Base-by-base conservation (phyloP, 2,888 invertebrate species). In the Drosophila falleni region DNA sequence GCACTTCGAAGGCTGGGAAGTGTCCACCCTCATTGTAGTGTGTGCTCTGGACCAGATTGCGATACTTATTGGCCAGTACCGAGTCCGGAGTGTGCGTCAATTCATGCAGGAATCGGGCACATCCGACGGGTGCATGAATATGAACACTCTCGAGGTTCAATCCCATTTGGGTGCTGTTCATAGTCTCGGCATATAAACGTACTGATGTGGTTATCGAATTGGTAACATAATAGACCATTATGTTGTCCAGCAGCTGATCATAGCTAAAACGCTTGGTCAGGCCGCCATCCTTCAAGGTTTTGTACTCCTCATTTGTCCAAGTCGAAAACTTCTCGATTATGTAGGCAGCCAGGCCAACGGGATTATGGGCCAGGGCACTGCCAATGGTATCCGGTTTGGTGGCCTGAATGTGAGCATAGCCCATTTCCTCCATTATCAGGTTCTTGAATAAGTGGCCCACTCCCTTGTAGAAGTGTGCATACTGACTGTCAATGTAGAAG, bases 311-410 rank as follows among this genome's bases (percentile, higher is more conserved):
- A 92, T 93, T 96, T 92, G 93, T 97, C 96, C 93, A 96, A 3
- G 86, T 95, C 88, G 94, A 95, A 93, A 97, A 98, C 90, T 98
- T 98, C 88, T 98, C 98, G 11, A 98, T 91, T 59, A 98, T 96
- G 88, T 98, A 98, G 0, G 96, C 96, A 0, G 97, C 97, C 66
- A 98, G 92, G 0, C 97, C 98, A 0, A 96, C 94, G 0, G 98
- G 98, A 74, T 91, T 92, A 35, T 91, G 75, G 1, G 87, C 62
- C 41, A 93, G 71, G 0, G 81, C 91, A n/a, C 80, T 84, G 58
- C 97, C 97, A 76, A 97, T 93, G 0, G 98, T 97, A 88, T 98
- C 98, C 11, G 98, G 98, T 91, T 97, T 98, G 0, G 97, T 97
- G 0, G 96, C 95, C 91, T 98, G 98, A 2, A 97, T 81, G 89